Base-by-base conservation (phyloP, 1,140 invertebrate species). In the Drepana arcuata region DNA sequence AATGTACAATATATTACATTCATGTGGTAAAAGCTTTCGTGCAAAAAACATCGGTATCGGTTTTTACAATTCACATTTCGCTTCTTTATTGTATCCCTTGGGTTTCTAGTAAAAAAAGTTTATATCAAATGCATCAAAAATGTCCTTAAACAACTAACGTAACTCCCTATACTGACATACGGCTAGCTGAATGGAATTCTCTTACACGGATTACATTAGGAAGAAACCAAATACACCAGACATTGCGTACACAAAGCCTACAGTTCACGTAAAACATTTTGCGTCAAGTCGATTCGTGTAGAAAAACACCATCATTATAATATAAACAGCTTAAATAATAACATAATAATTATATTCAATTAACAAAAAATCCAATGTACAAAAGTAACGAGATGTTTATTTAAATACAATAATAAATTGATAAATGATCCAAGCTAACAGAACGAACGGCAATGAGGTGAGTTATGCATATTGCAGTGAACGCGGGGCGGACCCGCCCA, bases 1-100 rank as follows among this genome's bases (percentile, higher is more conserved):
- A 79, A 79, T 79, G 78, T 82, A 82, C 78, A 82, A 82, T 82
- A 82, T 79, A 78, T 78, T 82, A 82, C 77, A 82, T 79, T 67
- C 52, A 62, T 63, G 69, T 75, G 71, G 59, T 73, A 72, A 63
- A 71, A 79, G 63, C 74, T 59, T 71, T 72, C 58, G 72, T 75
- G 73, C 71, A 68, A 68, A 69, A 65, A 72, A 71, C 69, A 59
- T 68, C 48, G 60, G 69, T 67, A 58, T 67, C 71, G 62, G 63
- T 73, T 75, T 75, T 73, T 68, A 79, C 67, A 72, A 58, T 65
- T 69, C 77, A 75, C 68, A 61, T 72, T 48, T 61, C 58, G 55
- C 59, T 56, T 26, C n/a, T n/a, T 71, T 67, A 62, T 67, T 67
- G 52, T 62, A 61, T 62, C 59, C 52, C 51, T 58, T 52, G 65